Evolutionary conservation across 1,140 invertebrate genomes (phyloP).

Genomic region (Orchesella cincta): DNA sequence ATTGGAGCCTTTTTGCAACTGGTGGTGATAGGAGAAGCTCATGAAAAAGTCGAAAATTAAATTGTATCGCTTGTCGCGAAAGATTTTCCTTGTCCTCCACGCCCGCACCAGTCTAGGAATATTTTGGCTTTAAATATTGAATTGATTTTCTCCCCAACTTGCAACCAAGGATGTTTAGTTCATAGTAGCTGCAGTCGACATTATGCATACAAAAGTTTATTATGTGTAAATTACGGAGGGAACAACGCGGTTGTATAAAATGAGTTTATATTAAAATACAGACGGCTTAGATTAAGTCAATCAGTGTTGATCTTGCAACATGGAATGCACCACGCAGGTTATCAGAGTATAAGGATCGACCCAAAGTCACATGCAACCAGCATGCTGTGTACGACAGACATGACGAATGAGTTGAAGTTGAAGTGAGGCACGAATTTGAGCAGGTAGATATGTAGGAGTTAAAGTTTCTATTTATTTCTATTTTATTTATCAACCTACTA

Average conservation of each 20-base stretch:
- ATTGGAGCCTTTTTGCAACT: not conserved
- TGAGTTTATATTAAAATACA: too few species aligned
- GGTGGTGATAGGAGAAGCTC: not conserved
- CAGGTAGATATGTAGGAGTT: slow-evolving; percentile 42
- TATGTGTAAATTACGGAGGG: too few species aligned
- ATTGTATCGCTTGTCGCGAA: not conserved
- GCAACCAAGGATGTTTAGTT: too few species aligned
- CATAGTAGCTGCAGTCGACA: too few species aligned
- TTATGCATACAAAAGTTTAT: too few species aligned
- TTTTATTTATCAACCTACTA: slow-evolving; percentile 39
- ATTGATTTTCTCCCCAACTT: too few species aligned
- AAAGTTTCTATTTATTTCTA: slow-evolving; percentile 37
- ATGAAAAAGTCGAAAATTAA: not conserved
- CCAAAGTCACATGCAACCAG: not conserved
- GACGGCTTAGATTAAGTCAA: too few species aligned
- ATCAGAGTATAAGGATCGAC: not conserved
- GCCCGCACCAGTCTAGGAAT: too few species aligned
- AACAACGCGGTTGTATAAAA: too few species aligned
- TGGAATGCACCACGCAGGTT: too few species aligned
- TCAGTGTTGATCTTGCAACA: too few species aligned
- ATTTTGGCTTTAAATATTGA: too few species aligned
- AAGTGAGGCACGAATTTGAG: slow-evolving; percentile 18
- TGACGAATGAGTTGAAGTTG: slow-evolving; percentile 46
- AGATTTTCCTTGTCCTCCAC: not conserved
- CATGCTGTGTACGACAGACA: slow-evolving; percentile 7